A percentile compares a stretch with the other conserved stretches of the same genome.
Conservation (phyloP, 2,888 invertebrate species). For the Polymixis lichenea region DNA sequence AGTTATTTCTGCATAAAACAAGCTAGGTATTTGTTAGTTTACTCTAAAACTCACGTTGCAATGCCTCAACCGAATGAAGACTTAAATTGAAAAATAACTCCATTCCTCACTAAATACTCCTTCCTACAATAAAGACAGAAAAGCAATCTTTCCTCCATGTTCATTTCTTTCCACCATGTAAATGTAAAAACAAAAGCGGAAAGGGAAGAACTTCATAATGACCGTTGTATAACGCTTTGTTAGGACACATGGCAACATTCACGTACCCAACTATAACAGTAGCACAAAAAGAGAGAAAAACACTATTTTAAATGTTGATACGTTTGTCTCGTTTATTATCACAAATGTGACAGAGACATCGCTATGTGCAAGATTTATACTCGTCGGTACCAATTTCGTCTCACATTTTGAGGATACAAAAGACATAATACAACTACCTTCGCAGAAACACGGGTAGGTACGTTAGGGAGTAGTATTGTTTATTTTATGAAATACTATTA, state of each 20-base stretch:
- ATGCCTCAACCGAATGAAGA: constrained; percentile 3
- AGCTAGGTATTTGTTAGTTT: constrained; percentile 4
- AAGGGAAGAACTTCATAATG: constrained; percentile 51
- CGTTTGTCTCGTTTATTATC: constrained; percentile 63
- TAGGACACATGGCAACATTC: constrained; percentile 43
- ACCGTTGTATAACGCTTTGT: constrained; percentile 53
- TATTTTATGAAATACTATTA: constrained; percentile 37
- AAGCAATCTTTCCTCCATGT: constrained; percentile 48
- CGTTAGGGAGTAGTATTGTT: constrained; percentile 35
- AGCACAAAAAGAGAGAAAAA: constrained; percentile 43
- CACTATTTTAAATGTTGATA: constrained; percentile 62
- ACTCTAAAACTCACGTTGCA: neutral
- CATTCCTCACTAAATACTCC: constrained; percentile 18
- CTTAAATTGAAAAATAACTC: constrained; percentile 29
- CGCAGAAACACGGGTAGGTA: constrained; percentile 28
- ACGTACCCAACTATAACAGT: constrained; percentile 43
- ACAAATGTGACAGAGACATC: constrained; percentile 63
- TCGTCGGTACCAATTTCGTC: constrained; percentile 54
- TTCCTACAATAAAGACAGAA: constrained; percentile 21
- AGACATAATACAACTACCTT: constrained; percentile 48
- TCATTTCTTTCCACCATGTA: constrained; percentile 48
- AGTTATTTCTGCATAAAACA: neutral
- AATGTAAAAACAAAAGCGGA: constrained; percentile 56
- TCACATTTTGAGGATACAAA: constrained; percentile 53
- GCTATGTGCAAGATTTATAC: constrained; percentile 59